Evolutionary conservation across 2,797 vertebrate species (phyloP).

Genomic region (Chelmon rostratus): DNA sequence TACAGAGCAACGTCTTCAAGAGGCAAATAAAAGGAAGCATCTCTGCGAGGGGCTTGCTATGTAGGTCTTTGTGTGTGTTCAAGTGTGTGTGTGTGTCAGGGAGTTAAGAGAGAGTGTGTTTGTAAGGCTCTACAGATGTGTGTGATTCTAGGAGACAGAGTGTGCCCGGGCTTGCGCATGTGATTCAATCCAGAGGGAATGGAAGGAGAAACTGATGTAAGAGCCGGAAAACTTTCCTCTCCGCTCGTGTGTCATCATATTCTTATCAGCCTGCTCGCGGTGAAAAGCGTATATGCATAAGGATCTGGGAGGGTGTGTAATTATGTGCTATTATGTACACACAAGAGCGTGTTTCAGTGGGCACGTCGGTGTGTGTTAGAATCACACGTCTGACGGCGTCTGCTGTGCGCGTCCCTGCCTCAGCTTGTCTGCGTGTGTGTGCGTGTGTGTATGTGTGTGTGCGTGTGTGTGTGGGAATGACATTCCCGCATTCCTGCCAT

Average conservation of each 20-base stretch:
- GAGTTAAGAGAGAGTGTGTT: conserved; percentile 56
- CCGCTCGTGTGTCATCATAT: conserved; percentile 73
- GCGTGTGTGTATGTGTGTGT: conserved; percentile 8
- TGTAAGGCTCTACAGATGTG: conserved; percentile 58
- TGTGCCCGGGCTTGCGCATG: conserved; percentile 64
- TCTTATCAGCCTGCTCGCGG: conserved; percentile 62
- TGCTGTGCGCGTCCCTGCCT: conserved; percentile 47
- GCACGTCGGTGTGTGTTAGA: conserved; percentile 60
- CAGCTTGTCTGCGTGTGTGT: conserved; percentile 54
- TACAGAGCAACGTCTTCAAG: conserved; percentile 66
- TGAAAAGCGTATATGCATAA: conserved; percentile 64
- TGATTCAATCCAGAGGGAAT: conserved; percentile 73
- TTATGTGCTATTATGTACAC: conserved; percentile 74
- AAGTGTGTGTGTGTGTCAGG: conserved; percentile 49
- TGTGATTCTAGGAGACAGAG: conserved; percentile 68
- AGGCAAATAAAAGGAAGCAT: conserved; percentile 79
- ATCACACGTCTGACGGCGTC: conserved; percentile 62
- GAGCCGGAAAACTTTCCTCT: conserved; percentile 78
- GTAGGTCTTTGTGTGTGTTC: conserved; percentile 72
- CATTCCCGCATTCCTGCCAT: conserved; percentile 77
- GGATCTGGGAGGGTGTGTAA: conserved; percentile 72
- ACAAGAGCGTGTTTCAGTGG: conserved; percentile 50
- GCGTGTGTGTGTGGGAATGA: conserved; percentile 56
- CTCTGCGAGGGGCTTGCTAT: conserved; percentile 68
- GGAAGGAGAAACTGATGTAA: conserved; percentile 82